Conservation (phyloP, 2,113 vertebrate genomes). For the Regulus satrapa region DNA sequence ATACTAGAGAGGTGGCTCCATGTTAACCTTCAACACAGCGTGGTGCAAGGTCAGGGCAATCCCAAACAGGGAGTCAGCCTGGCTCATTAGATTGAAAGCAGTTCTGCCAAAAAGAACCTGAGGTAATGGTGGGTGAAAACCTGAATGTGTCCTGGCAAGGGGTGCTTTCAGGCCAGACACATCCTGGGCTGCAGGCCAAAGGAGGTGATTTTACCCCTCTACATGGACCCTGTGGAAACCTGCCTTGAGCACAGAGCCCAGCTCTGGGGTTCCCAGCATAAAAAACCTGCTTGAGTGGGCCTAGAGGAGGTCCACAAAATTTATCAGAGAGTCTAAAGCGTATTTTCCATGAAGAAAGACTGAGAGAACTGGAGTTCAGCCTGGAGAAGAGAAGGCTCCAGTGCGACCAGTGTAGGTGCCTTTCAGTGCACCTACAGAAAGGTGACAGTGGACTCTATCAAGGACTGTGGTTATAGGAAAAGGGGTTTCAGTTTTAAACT, state of each 20-base stretch:
- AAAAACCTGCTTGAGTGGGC: not conserved
- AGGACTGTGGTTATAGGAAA: not conserved
- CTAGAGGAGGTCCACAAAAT: not conserved
- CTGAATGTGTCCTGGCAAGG: not conserved
- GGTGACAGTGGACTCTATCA: too few relatives aligned
- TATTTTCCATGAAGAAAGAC: not conserved
- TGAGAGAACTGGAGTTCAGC: not conserved
- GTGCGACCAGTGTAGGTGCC: accelerated
- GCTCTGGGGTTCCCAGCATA: not conserved
- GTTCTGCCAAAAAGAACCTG: not conserved
- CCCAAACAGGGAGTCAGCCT: not conserved
- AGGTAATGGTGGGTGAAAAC: not conserved
- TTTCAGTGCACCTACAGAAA: not conserved
- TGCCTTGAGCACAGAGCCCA: too few relatives aligned
- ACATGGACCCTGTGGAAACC: not conserved
- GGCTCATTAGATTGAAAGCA: not conserved
- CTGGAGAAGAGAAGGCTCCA: not conserved
- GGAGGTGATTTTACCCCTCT: not conserved
- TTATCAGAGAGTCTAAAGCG: not conserved
- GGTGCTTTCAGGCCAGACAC: not conserved
- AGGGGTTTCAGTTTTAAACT: not conserved
- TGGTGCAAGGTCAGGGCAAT: not conserved
- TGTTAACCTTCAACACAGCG: not conserved
- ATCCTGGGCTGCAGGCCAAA: not conserved
- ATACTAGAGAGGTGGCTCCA: not conserved